Conservation (phyloP, 2,113 vertebrate genomes). For the Dasyornis broadbenti region DNA sequence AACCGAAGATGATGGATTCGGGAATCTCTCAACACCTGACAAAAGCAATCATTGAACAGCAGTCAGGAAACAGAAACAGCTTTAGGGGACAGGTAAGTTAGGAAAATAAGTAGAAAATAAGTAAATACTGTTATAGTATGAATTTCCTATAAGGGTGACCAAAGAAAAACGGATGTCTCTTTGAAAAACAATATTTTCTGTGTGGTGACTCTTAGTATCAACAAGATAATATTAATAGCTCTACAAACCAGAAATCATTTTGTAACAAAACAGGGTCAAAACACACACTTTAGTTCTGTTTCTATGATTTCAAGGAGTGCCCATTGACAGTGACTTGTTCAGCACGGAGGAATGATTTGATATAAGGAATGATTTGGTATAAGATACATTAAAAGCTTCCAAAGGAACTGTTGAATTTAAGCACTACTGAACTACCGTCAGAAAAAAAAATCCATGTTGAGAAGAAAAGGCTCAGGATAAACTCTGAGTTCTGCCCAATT, state of each 20-base stretch:
- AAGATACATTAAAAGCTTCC: background rate
- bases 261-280: background rate
- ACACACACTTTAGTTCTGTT: background rate
- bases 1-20: slow-evolving; percentile 89
- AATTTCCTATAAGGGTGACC: background rate
- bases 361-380: background rate
- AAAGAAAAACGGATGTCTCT: background rate
- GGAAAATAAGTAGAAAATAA: background rate
- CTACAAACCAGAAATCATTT: background rate
- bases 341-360: background rate
- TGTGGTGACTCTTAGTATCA: background rate
- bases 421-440: background rate
- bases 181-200: background rate
- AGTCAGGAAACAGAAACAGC: background rate
- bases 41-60: background rate
- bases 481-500: background rate
- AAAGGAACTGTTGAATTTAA: background rate
- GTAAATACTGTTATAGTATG: fast-evolving
- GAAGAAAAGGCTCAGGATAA: background rate
- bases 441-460: background rate
- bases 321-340: background rate
- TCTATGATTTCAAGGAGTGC: background rate
- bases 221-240: background rate
- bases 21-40: slow-evolving; percentile 90
- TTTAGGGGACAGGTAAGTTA: background rate